These are phyloP conservation scores for Psilopogon haemacephalus DNA, from an alignment of 2,113 vertebrate genomes.

Conservation along the genomic window DNA sequence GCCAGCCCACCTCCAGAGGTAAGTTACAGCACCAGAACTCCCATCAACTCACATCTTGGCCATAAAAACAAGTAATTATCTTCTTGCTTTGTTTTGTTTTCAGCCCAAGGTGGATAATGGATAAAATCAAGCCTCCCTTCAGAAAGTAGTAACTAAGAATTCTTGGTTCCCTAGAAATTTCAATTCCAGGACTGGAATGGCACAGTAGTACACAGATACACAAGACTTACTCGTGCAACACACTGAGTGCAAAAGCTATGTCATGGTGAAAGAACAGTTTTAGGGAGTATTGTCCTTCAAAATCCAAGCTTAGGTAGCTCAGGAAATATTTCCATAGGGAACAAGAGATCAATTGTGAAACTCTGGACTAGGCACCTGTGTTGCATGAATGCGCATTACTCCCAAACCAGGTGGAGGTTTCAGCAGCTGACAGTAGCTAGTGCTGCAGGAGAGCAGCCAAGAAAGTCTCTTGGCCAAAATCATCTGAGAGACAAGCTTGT, in stretches of 20 bases:
- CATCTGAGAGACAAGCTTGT: fast-evolving
- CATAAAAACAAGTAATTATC: background rate
- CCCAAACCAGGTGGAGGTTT: fast-evolving
- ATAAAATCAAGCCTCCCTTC: background rate
- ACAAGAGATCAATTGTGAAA: background rate
- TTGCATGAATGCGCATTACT: fast-evolving
- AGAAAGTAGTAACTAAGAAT: background rate
- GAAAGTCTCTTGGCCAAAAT: background rate
- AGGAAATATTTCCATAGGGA: background rate
- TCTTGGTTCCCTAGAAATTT: background rate
- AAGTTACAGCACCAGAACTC: background rate
- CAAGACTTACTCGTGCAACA: background rate
- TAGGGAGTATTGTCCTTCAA: background rate
- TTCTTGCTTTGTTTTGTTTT: background rate
- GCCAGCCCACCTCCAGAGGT: background rate
- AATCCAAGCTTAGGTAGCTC: background rate
- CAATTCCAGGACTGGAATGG: background rate
- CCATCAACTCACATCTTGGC: fast-evolving
- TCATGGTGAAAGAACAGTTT: background rate
- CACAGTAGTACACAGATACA: background rate
- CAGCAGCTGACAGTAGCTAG: background rate
- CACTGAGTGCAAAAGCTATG: background rate
- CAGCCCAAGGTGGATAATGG: background rate
- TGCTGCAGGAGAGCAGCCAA: background rate
- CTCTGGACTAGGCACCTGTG: fast-evolving